Evolutionary conservation across 2,888 invertebrate species (phyloP).

Genomic region (Boloria selene): DNA sequence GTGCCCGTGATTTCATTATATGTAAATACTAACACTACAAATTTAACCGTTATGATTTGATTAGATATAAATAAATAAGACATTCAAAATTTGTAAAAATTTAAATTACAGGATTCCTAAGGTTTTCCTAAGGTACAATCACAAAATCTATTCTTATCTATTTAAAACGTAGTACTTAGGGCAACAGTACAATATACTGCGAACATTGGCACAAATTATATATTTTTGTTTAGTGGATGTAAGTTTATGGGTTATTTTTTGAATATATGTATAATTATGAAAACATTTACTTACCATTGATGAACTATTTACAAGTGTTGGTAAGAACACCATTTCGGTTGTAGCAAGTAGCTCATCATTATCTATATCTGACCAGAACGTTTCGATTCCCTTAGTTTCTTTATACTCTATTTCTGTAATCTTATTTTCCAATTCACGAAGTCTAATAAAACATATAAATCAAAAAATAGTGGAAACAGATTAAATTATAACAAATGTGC

Average conservation of each 20-base stretch:
- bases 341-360: slow-evolving; percentile 59
- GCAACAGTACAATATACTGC: slow-evolving; percentile 41
- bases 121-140: too few species aligned
- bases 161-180: too few species aligned
- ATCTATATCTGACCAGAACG: slow-evolving; percentile 52
- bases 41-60: too few species aligned
- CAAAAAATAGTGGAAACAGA: neutral
- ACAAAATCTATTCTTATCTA: too few species aligned
- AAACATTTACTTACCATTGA: slow-evolving; percentile 40
- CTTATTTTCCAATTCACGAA: slow-evolving; percentile 41
- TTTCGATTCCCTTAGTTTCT: slow-evolving; percentile 48
- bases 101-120: too few species aligned
- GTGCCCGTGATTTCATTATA: too few species aligned
- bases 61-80: too few species aligned
- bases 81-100: too few species aligned
- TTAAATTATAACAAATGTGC: too few species aligned
- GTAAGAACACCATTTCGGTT: slow-evolving; percentile 52
- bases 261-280: neutral
- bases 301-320: slow-evolving; percentile 47
- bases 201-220: slow-evolving; percentile 58
- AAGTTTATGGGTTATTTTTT: too few species aligned
- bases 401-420: slow-evolving; percentile 36
- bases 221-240: slow-evolving; percentile 34
- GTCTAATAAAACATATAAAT: slow-evolving; percentile 34
- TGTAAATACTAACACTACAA: too few species aligned